These are phyloP conservation scores for Furnarius figulus DNA, from an alignment of 2,113 vertebrate species.

Conservation along the genomic window DNA sequence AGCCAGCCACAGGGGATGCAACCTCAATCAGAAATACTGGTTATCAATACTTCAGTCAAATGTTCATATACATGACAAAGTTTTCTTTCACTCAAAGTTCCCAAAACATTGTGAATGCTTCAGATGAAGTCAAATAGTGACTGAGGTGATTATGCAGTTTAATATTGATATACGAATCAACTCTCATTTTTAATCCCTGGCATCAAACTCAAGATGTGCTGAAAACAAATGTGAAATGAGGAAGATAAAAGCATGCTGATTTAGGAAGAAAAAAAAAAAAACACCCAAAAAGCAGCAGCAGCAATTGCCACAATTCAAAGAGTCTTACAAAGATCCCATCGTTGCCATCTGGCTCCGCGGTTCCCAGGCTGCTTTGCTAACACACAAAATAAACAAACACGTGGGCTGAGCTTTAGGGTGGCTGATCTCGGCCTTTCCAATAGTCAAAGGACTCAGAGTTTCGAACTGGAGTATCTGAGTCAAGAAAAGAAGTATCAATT, in stretches of 20 bases:
- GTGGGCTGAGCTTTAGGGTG: constrained; percentile 37
- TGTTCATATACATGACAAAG: not conserved
- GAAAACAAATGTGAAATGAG: constrained; percentile 65
- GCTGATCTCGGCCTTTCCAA: constrained; percentile 41
- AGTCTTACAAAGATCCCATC: constrained; percentile 18
- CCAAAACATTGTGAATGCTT: not conserved
- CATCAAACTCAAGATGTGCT: constrained; percentile 36
- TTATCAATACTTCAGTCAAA: not conserved
- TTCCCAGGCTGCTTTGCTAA: constrained; percentile 52
- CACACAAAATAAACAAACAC: not conserved
- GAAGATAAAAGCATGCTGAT: constrained; percentile 71
- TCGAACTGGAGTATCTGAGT: constrained; percentile 29
- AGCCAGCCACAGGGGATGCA: not conserved
- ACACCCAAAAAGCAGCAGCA: not conserved
- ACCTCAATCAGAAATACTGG: not conserved
- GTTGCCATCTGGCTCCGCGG: constrained; percentile 26
- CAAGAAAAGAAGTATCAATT: constrained; percentile 41
- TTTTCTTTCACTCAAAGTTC: not conserved
- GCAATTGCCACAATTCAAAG: constrained; percentile 32
- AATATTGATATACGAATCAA: constrained; percentile 20
- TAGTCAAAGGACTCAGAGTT: constrained; percentile 54
- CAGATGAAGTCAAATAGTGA: not conserved
- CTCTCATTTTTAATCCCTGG: constrained; percentile 55
- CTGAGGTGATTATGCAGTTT: constrained; percentile 33
- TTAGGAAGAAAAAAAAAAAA: not conserved